Base-by-base conservation (phyloP, 1,140 invertebrate genomes). In the Pteromalus puparum region DNA sequence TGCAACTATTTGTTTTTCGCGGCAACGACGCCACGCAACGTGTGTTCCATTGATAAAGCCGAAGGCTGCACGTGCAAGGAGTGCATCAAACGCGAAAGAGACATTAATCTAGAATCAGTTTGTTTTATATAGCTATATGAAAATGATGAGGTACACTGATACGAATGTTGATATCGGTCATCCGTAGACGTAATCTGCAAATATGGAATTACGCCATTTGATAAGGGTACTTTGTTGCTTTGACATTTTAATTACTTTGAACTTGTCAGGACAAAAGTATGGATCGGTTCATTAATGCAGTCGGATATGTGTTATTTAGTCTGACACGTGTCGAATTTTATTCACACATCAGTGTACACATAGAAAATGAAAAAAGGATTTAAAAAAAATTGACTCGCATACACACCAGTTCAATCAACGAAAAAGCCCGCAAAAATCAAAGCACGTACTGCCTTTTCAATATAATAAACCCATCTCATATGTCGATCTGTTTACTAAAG, bases 41-140 rank as follows among this genome's bases (percentile, higher is more conserved):
- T 42, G 38, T 42, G 18, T 13, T 18, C 34, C 34, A 42, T 79
- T 79, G 61, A 67, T 68, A 79, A 79, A 68, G 21, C 12, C 38
- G 77, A 79, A 68, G 77, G 61, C 15, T 79, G 61, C 30, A 13
- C 38, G 21, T n/a, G 15, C 28, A 5, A 34, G 30, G 30, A 5
- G n/a, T 15, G 61, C 28, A 34, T 61, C 38, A 48, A 48, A 61
- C 48, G 75, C 46, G 15, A 77, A 77, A 24, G 76, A 68, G 24
- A 24, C 30, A 79, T 79, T 79, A 68, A 78, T 78, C 53, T n/a
- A 65, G 53, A 78, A 77, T 65, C 28, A 30, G 12, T 38, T n/a
- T 3, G 42, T 12, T 46, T n/a, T n/a, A n/a, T n/a, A 46, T 46
- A 46, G 1, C 12, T 46, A 46, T 46, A 13, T 13, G 9, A 1